Percentiles rank a stretch among this genome's conserved stretches.
These are phyloP conservation scores for Microtus montanus DNA, from an alignment of 2,113 vertebrate genomes.

Conservation along the genomic window DNA sequence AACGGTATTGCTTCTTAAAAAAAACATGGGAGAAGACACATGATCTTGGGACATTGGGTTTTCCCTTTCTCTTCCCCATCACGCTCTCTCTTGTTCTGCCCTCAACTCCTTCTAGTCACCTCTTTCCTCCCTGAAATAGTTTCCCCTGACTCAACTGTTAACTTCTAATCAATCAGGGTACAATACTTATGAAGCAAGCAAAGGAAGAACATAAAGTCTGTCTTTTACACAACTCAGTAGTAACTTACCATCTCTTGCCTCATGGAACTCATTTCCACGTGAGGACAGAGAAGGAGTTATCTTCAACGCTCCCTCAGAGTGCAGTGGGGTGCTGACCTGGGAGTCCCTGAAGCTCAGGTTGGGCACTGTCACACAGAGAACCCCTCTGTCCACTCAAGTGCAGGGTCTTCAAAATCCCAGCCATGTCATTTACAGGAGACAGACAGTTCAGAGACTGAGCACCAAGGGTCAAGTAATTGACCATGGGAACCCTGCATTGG, in stretches of 20 bases:
- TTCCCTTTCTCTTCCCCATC: not conserved
- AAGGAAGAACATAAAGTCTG: not conserved
- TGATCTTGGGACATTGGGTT: not conserved
- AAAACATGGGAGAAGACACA: not conserved
- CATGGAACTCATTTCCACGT: not conserved
- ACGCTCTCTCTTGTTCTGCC: not conserved
- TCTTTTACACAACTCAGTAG: not conserved
- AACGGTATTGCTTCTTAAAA: not conserved
- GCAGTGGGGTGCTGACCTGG: not conserved
- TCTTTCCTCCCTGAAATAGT: not conserved
- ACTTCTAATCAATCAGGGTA: not conserved
- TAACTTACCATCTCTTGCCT: not conserved
- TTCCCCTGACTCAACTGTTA: not conserved
- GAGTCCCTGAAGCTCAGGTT: not conserved
- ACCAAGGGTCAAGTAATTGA: not conserved
- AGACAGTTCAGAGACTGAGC: not conserved
- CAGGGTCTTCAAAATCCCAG: not conserved
- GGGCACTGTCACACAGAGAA: not conserved
- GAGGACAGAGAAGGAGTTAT: not conserved
- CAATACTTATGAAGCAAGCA: not conserved
- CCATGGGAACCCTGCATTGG: not conserved
- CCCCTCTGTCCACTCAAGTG: not conserved
- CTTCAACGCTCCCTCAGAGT: not conserved
- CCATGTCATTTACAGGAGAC: not conserved
- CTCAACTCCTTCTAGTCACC: too few relatives aligned